Evolutionary conservation across 1,140 invertebrate species (phyloP), one percentile per base, ranked within the genome.

Genomic region (Eufriesea mexicana): DNA sequence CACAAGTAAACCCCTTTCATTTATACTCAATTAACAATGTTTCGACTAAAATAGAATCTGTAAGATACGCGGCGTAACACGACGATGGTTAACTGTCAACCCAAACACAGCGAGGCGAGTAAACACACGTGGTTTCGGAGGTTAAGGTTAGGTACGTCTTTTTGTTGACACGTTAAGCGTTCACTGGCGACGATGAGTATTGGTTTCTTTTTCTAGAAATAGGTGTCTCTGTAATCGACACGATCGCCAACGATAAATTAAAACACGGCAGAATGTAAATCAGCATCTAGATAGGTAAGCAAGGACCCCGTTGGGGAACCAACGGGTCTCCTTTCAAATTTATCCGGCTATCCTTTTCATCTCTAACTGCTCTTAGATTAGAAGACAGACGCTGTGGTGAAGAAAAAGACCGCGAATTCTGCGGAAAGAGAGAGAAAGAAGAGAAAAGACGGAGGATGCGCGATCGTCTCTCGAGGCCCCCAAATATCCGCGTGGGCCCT

Each of bases 401-500:
- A 28, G 49, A 18, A 42, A 51, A 16, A 47, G 54, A 35, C 8
- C 18, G 51, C 59, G 18, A 20, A 61, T 47, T 54, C 57, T 62
- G 23, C 14, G 35, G 62, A 59, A 7, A n/a, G 64, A 49, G 45
- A 14, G 80, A 80, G 79, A 84, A 25, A 57, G n/a, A 62, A 74
- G 54, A 79, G 76, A 68, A 64, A 77, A 64, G 68, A 79, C 35
- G 83, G 84, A 77, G 83, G 83, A 88, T 87, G 80, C 80, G 78
- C 77, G 87, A 85, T 87, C 89, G 83, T 83, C 89, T 89, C 78
- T 79, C 80, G 61, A 66, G 80, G 74, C 20, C 42, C 66, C 62
- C 75, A 74, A 82, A 84, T 90, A 86, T 89, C 89, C 77, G 87
- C 91, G 90, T 90, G 89, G 91, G 89, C 91, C 87, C 77, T 76